phyloP scores from a whole-genome alignment of 2,888 invertebrate species.

The Hemistola chrysoprasaria region DNA sequence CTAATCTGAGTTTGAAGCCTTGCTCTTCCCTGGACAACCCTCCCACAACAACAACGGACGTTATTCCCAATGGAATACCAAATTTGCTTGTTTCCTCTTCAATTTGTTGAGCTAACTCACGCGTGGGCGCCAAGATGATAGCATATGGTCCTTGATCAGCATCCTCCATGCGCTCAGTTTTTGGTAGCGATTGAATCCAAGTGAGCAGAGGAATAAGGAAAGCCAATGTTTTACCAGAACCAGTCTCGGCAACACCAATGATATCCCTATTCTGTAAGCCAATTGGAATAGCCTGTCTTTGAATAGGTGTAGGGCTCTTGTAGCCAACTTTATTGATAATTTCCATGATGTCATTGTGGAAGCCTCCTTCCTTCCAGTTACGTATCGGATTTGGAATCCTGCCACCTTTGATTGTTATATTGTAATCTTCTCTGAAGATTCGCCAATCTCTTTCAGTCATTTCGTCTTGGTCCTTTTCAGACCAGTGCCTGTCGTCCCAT shows the following conservation, averaged over 20 bases:
- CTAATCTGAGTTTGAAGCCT: conserved; percentile 96
- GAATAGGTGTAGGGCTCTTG: conserved; percentile 99
- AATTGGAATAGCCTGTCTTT: conserved; percentile 99
- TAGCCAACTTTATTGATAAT: conserved; percentile 98
- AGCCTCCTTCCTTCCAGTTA: conserved; percentile 96
- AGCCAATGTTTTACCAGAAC: conserved; percentile 99
- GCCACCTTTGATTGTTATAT: conserved; percentile 98
- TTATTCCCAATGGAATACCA: conserved; percentile 94
- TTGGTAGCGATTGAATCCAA: conserved; percentile 99
- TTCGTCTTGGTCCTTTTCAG: conserved; percentile 94
- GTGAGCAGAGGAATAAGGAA: conserved; percentile 98
- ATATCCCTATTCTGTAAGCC: conserved; percentile 97
- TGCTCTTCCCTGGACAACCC: conserved; percentile 98
- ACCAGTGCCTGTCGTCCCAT: conserved; percentile 99
- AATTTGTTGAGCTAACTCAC: conserved; percentile 99
- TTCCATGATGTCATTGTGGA: conserved; percentile 94
- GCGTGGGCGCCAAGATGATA: conserved; percentile 99
- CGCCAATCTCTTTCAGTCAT: conserved; percentile 99
- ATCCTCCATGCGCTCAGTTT: conserved; percentile 95
- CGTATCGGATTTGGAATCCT: conserved; percentile 98
- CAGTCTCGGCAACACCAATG: conserved; percentile 99
- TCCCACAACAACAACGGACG: conserved; percentile 99
- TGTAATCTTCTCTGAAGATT: conserved; percentile 99
- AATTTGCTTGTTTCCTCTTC: conserved; percentile 99
- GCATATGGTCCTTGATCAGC: conserved; percentile 99